Base-by-base conservation (phyloP, 1,140 invertebrate species). In the Cotesia chilonis region DNA sequence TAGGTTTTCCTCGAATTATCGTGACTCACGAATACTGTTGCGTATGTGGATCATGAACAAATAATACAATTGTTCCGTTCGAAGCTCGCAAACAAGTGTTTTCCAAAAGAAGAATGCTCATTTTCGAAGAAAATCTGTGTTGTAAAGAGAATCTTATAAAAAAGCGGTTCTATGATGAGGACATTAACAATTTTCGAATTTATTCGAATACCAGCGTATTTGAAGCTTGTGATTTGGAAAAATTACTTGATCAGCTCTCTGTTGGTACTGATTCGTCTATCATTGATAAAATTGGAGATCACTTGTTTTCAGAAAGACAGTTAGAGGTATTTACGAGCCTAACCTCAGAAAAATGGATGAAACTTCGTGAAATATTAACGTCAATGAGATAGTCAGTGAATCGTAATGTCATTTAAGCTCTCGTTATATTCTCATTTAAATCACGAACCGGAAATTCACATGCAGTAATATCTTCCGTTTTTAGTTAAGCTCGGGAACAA, bases 131-230 rank as follows among this genome's bases (percentile, higher is more conserved):
- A 65, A 75, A 77, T 75, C 68, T 71, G 10, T 75, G 73, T 66
- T 77, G 71, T 65, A 69, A 65, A 52, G 41, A 65, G 14, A 73
- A 77, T 71, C 41, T 77, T 7, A 75, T 77, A 28, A 73, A 73
- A 37, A 66, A 68, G 57, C 64, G 71, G 7, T 71, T 75, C 63
- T 75, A 41, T 61, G 59, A 51, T 68, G 69, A 71, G 63, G 74
- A 71, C 12, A 37, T 75, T 14, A 54, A 65, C 17, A 66, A 73
- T 60, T 59, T 74, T 65, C 4, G 37, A 69, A 67, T 41, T 55
- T 38, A 41, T 73, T 75, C 69, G 4, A 47, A 74, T 71, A 37
- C 38, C 59, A 66, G 75, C 72, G 35, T 65, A 10, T 41, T 14
- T 38, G 37, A 70, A 70, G 9, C 38, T 59, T 35, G 28, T 37